These are phyloP conservation scores for Schizaphis graminum DNA, from an alignment of 2,888 invertebrate genomes.

Conservation along the genomic window DNA sequence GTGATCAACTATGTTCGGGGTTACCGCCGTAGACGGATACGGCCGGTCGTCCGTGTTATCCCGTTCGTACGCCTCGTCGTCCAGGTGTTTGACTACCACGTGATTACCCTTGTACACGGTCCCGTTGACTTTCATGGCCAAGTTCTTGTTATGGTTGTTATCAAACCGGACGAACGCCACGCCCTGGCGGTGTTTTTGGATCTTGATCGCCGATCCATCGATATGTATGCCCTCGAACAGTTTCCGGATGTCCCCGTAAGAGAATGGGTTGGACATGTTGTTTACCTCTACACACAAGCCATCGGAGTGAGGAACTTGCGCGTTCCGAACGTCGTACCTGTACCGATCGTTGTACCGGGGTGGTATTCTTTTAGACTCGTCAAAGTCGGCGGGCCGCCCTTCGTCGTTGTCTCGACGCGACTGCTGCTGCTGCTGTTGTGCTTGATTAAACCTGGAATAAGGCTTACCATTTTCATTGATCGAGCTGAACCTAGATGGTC, in stretches of 20 bases:
- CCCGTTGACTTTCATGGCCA: conserved; percentile 78
- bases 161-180: conserved; percentile 85
- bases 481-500: background rate
- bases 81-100: conserved; percentile 79
- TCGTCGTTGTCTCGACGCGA: background rate
- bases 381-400: background rate
- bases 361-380: background rate
- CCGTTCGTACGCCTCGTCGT: conserved; percentile 81
- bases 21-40: conserved; percentile 69
- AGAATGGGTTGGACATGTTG: conserved; percentile 80
- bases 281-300: conserved; percentile 79
- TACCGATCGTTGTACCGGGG: conserved; percentile 66
- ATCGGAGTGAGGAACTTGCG: conserved; percentile 77
- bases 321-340: conserved; percentile 72
- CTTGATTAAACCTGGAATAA: background rate
- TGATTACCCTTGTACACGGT: conserved; percentile 78
- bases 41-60: conserved; percentile 69
- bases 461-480: background rate
- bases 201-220: conserved; percentile 65
- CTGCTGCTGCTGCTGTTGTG: background rate
- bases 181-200: conserved; percentile 79
- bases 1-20: background rate
- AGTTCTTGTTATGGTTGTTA: conserved; percentile 78
- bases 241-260: conserved; percentile 84
- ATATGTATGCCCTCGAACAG: conserved; percentile 81